A percentile compares a stretch with the other conserved stretches of the same genome.
Evolutionary conservation across 1,140 invertebrate species (phyloP).

Genomic region (Danaus plexippus): DNA sequence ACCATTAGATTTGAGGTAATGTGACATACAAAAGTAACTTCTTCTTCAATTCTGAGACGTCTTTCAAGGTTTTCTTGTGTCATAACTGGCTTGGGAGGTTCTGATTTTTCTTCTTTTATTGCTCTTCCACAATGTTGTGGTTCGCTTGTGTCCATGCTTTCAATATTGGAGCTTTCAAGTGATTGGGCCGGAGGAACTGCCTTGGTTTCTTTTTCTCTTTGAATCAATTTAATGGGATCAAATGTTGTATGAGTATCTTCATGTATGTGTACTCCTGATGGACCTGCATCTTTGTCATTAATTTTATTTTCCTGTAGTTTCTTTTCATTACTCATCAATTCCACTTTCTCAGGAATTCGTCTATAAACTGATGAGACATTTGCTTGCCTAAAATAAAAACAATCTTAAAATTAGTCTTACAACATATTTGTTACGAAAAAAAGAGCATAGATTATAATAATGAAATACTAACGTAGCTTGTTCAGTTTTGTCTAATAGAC

Average conservation of each 20-base stretch:
- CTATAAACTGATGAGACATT: slow-evolving; percentile 73
- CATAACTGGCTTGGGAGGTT: slow-evolving; percentile 11
- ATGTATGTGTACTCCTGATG: slow-evolving; percentile 20
- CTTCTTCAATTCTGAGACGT: slow-evolving; percentile 54
- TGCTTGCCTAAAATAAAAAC: slow-evolving; percentile 64
- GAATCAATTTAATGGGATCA: slow-evolving; percentile 38
- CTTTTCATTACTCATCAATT: slow-evolving; percentile 8
- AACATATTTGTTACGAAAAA: background rate
- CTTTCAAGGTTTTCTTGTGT: slow-evolving; percentile 46
- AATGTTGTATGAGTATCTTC: slow-evolving; percentile 15
- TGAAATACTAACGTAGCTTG: slow-evolving; percentile 9
- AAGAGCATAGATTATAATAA: slow-evolving; percentile 1
- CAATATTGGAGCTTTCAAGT: slow-evolving; percentile 1
- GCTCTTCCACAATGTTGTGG: slow-evolving; percentile 14
- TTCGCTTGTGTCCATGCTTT: slow-evolving; percentile 12
- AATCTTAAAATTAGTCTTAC: slow-evolving; percentile 1
- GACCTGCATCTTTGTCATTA: slow-evolving; percentile 22
- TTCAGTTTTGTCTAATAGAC: slow-evolving; percentile 70
- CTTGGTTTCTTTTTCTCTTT: slow-evolving; percentile 25
- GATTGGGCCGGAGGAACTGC: slow-evolving; percentile 1
- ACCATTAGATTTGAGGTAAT: slow-evolving; percentile 1
- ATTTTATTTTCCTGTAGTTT: slow-evolving; percentile 14
- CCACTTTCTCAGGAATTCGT: slow-evolving; percentile 24
- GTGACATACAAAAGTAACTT: slow-evolving; percentile 70
- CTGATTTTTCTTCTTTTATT: slow-evolving; percentile 6